A percentile compares a stretch with the other conserved stretches of the same genome.
phyloP scores from a whole-genome alignment of 1,140 invertebrate genomes.

The Venturia canescens region DNA sequence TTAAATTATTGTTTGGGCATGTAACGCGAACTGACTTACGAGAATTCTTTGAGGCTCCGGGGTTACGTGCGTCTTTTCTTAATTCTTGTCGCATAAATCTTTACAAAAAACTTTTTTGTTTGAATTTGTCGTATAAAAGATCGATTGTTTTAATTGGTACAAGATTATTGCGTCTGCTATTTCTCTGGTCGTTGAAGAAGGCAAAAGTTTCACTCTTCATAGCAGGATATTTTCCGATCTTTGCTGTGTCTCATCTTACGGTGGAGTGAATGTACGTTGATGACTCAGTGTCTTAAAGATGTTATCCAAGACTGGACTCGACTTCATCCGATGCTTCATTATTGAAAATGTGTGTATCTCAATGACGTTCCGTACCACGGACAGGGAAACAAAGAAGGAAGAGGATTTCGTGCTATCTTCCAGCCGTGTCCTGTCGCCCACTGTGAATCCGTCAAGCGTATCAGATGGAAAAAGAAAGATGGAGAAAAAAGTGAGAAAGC shows the following conservation, averaged over 20 bases:
- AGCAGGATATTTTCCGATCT: slow-evolving; percentile 61
- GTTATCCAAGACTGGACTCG: not conserved
- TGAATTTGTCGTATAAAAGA: too few relatives aligned
- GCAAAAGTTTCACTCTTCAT: slow-evolving; percentile 55
- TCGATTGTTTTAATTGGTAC: slow-evolving; percentile 33
- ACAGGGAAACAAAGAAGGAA: slow-evolving; percentile 21
- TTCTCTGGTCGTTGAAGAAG: slow-evolving; percentile 58
- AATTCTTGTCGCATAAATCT: not conserved
- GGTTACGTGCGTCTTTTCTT: not conserved
- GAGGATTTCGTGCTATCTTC: slow-evolving; percentile 53
- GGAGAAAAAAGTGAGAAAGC: not conserved
- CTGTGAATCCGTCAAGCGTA: slow-evolving; percentile 63
- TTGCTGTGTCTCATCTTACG: not conserved
- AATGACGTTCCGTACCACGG: slow-evolving; percentile 17
- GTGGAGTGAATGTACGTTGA: slow-evolving; percentile 38
- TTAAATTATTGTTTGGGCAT: too few relatives aligned
- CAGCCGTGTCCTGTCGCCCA: slow-evolving; percentile 57
- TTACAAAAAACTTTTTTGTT: too few relatives aligned
- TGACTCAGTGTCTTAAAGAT: slow-evolving; percentile 20
- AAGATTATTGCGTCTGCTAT: slow-evolving; percentile 17
- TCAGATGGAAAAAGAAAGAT: slow-evolving; percentile 37
- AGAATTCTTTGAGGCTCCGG: too few relatives aligned
- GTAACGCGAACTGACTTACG: too few relatives aligned
- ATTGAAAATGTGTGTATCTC: slow-evolving; percentile 14
- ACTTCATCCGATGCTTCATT: not conserved